phyloP scores from a whole-genome alignment of 1,140 invertebrate genomes.

The Fopius arisanus region DNA sequence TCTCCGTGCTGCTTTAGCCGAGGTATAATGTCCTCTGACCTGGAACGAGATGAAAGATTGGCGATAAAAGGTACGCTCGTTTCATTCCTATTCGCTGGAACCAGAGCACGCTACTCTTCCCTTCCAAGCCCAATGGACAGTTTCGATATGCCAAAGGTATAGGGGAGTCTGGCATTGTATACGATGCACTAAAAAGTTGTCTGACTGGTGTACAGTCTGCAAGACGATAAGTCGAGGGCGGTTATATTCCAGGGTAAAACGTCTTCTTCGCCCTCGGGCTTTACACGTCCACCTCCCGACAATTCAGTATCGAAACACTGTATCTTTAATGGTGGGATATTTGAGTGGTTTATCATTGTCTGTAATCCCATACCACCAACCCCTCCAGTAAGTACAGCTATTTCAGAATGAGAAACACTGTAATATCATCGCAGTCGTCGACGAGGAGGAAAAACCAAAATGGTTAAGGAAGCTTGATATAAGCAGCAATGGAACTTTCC shows the following conservation, averaged over 20 bases:
- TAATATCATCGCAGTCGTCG: slow-evolving; percentile 30
- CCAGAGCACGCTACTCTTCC: not conserved
- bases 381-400: not conserved
- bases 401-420: slow-evolving; percentile 39
- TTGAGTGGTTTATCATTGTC: slow-evolving; percentile 1
- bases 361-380: not conserved
- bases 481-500: slow-evolving; percentile 23
- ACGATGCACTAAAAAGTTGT: not conserved
- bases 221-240: not conserved
- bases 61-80: slow-evolving; percentile 34
- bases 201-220: not conserved
- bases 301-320: not conserved
- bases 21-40: slow-evolving; percentile 41
- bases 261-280: not conserved
- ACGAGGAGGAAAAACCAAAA: slow-evolving; percentile 46
- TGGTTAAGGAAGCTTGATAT: slow-evolving; percentile 44
- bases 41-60: slow-evolving; percentile 45
- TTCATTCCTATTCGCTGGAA: slow-evolving; percentile 26
- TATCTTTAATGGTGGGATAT: slow-evolving; percentile 5
- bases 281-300: not conserved
- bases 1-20: slow-evolving; percentile 11
- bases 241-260: not conserved
- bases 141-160: not conserved
- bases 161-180: not conserved
- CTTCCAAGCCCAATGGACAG: not conserved